Conservation (phyloP, 2,113 vertebrate genomes). For the Phoenicopterus ruber region DNA sequence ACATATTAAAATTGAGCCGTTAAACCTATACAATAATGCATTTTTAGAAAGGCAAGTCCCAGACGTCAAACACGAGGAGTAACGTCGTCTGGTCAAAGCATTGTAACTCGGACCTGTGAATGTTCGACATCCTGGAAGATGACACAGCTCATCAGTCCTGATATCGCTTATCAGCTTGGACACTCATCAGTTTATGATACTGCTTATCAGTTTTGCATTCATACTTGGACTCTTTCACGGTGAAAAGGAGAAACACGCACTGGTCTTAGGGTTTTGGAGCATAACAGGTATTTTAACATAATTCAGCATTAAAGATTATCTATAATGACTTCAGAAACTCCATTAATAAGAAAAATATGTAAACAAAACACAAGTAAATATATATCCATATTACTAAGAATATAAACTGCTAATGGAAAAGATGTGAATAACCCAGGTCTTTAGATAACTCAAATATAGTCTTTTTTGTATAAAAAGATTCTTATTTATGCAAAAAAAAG, state of each 20-base stretch:
- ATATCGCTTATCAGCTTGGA: neutral
- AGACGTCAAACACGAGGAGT: neutral
- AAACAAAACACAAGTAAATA: neutral
- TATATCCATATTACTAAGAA: neutral
- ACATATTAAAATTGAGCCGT: accelerated
- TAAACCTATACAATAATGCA: neutral
- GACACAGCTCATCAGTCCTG: neutral
- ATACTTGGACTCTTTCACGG: neutral
- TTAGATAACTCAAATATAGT: neutral
- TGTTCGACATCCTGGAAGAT: neutral
- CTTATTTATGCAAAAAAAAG: neutral
- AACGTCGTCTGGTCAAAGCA: neutral
- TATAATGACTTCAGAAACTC: neutral
- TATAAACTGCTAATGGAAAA: neutral
- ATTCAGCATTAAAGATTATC: neutral
- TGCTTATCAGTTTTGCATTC: neutral
- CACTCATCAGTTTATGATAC: neutral
- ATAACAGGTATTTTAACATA: neutral
- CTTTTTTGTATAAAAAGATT: neutral
- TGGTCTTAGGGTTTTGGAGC: accelerated
- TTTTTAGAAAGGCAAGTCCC: neutral
- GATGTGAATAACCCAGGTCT: neutral
- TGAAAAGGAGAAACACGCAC: neutral
- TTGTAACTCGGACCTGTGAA: accelerated
- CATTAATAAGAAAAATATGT: neutral